Evolutionary conservation across 2,113 vertebrate species (phyloP), one percentile per base, ranked within the genome.

Genomic region (Calcarius ornatus): DNA sequence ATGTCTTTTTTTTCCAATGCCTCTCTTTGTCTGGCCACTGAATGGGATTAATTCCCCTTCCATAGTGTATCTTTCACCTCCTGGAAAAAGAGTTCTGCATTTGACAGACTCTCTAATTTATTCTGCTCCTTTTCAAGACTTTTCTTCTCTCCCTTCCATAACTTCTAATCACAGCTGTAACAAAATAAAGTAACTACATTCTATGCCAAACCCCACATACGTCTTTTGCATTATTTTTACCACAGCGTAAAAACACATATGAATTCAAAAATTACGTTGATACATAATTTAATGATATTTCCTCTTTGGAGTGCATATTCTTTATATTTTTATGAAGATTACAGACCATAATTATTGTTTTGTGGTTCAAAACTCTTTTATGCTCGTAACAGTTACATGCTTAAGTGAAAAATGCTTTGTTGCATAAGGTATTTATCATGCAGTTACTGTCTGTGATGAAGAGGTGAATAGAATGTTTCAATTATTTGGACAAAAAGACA

Each of bases 1-100:
- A 68, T 68, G 53, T 82, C 79, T 66, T 78, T 33, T 83, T 93
- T 90, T 73, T 92, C 95, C 87, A 53, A 5, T 71, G 92, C 59
- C 17, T 71, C 63, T 88, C 69, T 91, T 93, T 92, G 69, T 71
- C 61, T 92, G 85, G 91, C 77, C 65, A 61, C 57, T 69, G 68
- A 66, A 72, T 81, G 54, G 42, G 33, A 56, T 61, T 61, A 69
- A 91, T 65, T 82, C 48, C n/a, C 33, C 25, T 37, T 88, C 82
- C 47, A 75, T 5, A 84, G 31, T 28, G 27, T 60, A 68, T 92
- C 54, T 56, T 94, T 31, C 24, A 81, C 66, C 53, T 92, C 75
- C 69, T 90, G 69, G 64, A 92, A 91, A 76, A 93, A 72, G 65
- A 37, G 37, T 50, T 80, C 28, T 65, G 45, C 31, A 61, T 80